A percentile compares a stretch with the other conserved stretches of the same genome.
phyloP scores from a whole-genome alignment of 2,888 invertebrate species.

The Agrotis segetum region DNA sequence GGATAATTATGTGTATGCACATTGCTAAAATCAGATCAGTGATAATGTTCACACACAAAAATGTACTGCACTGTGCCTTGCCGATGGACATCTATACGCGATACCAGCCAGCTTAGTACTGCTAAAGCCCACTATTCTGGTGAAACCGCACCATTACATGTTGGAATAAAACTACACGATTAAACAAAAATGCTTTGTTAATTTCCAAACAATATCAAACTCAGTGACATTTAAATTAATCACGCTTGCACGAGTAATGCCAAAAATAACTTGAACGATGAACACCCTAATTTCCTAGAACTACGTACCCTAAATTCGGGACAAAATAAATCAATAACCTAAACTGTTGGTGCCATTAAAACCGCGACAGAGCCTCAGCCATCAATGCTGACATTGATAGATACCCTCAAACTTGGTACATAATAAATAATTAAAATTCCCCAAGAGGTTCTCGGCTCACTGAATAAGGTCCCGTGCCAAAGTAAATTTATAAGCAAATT shows the following conservation, averaged over 20 bases:
- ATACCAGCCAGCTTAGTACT: too few relatives aligned
- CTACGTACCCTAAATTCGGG: constrained; percentile 15
- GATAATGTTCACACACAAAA: too few relatives aligned
- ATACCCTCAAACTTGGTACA: constrained; percentile 69
- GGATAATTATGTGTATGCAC: too few relatives aligned
- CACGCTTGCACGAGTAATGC: neutral
- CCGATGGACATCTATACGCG: too few relatives aligned
- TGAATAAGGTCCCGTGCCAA: constrained; percentile 66
- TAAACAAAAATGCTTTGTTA: too few relatives aligned
- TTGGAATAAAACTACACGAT: too few relatives aligned
- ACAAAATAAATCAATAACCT: constrained; percentile 53
- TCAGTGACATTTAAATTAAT: constrained; percentile 5
- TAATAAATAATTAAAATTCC: constrained; percentile 81
- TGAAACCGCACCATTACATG: too few relatives aligned
- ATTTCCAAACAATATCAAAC: neutral
- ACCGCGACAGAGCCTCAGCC: constrained; percentile 43
- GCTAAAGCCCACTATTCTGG: too few relatives aligned
- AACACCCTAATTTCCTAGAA: constrained; percentile 9
- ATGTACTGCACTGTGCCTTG: too few relatives aligned
- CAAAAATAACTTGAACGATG: neutral
- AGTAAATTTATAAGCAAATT: constrained; percentile 73
- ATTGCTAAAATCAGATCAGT: too few relatives aligned
- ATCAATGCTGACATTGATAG: constrained; percentile 73
- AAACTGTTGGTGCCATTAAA: constrained; percentile 57
- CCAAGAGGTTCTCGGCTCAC: constrained; percentile 64